Base-by-base conservation (phyloP, 2,888 invertebrate genomes). In the Oegoconia quadripuncta region DNA sequence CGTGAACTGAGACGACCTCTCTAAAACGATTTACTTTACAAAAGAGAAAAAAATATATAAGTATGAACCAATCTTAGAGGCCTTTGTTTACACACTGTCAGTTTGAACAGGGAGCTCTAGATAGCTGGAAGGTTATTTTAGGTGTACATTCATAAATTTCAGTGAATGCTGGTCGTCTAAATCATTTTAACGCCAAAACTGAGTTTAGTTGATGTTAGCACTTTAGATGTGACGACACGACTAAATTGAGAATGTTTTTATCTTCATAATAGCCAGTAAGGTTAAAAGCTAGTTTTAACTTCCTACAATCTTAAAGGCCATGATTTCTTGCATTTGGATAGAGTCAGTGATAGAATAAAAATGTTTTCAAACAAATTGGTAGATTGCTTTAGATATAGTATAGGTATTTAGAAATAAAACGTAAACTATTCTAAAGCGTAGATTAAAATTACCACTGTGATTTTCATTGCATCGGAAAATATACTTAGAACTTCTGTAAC, bases 101-200 rank as follows among this genome's bases (percentile, higher is more conserved):
- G 27, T 12, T 26, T 13, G 12, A n/a, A 11, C 9, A 15, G 11
- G 39, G 49, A 45, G 49, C 14, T 23, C 9, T 29, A 15, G 6
- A 8, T 31, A 23, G 9, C 8, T 33, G 33, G 33, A 3, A 5
- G 14, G n/a, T 22, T 36, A 36, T 36, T 36, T 36, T 29, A 17
- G 23, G 12, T 47, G 51, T 15, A 43, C 58, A 60, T 68, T 70
- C 74, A 73, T 80, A 74, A 73, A 74, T 77, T 74, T 69, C 59
- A 64, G 57, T 46, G 58, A 66, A 66, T 66, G 63, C 58, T 53
- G 59, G 59, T 59, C 59, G 62, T 56, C 65, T 80, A 78, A 80
- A 80, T 80, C 78, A 81, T 80, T 80, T 81, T 79, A 78, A 77
- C 74, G 79, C 76, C 75, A 78, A 76, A 80, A 76, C 73, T 68